These are phyloP conservation scores for Rafetus swinhoei DNA, from an alignment of 2,113 vertebrate species.

Conservation along the genomic window DNA sequence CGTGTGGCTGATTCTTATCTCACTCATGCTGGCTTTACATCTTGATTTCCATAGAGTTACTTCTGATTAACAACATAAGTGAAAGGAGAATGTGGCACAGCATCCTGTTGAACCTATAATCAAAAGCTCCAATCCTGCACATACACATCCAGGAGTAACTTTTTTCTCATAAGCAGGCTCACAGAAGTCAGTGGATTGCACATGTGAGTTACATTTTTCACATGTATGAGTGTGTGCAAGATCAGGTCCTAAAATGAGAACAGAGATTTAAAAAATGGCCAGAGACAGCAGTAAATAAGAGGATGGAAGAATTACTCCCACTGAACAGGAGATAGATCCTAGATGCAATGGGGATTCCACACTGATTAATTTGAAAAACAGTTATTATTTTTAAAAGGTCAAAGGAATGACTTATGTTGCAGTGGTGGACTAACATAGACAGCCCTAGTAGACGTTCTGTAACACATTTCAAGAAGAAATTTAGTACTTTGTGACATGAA, in stretches of 20 bases:
- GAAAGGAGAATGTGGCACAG: neutral
- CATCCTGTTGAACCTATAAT: neutral
- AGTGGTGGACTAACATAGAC: neutral
- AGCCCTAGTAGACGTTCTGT: neutral
- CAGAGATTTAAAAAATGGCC: neutral
- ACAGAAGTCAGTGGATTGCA: neutral
- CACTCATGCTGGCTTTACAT: neutral
- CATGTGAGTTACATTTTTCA: neutral
- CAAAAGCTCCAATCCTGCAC: conserved; percentile 5
- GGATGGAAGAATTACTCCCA: neutral
- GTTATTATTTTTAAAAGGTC: neutral
- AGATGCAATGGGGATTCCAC: neutral
- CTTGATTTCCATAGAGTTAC: neutral
- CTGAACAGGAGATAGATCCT: rapidly evolving
- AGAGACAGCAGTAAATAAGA: neutral
- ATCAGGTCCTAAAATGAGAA: neutral
- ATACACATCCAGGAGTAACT: neutral
- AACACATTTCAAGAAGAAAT: neutral
- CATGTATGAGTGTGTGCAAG: rapidly evolving
- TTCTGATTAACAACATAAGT: conserved; percentile 18
- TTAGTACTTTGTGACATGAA: neutral
- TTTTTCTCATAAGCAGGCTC: neutral
- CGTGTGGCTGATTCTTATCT: neutral
- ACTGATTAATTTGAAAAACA: neutral
- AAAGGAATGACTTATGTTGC: neutral